A percentile compares a stretch with the other conserved stretches of the same genome.
These are phyloP conservation scores for Barbus barbus DNA, from an alignment of 2,113 vertebrate species.

Conservation along the genomic window DNA sequence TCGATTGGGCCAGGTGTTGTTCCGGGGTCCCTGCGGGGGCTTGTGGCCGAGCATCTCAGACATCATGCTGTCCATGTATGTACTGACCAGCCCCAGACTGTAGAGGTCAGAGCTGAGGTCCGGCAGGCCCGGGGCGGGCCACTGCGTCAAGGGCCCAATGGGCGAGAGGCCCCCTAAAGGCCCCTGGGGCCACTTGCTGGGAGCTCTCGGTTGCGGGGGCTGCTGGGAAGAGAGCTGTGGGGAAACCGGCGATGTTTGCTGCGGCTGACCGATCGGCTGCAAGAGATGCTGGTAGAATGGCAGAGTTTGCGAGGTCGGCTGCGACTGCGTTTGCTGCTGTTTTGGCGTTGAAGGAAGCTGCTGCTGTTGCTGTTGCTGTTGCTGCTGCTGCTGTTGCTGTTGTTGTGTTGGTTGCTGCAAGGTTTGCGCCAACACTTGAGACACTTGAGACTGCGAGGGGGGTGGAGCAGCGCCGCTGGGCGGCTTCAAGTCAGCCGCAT, in stretches of 20 bases:
- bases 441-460: constrained; percentile 69
- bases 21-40: constrained; percentile 92
- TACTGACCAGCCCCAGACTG: constrained; percentile 95
- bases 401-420: constrained; percentile 55
- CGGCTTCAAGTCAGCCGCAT: constrained; percentile 85
- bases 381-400: constrained; percentile 69
- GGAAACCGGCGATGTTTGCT: constrained; percentile 74
- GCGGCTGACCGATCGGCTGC: constrained; percentile 76
- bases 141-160: constrained; percentile 85
- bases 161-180: constrained; percentile 84
- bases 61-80: constrained; percentile 97
- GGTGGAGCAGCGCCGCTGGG: constrained; percentile 65
- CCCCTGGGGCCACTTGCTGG: constrained; percentile 87
- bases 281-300: constrained; percentile 68
- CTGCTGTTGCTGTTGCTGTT: constrained; percentile 71
- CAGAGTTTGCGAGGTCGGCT: constrained; percentile 48
- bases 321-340: constrained; percentile 43
- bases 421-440: constrained; percentile 80
- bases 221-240: constrained; percentile 74
- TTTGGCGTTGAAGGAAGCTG: constrained; percentile 70
- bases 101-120: constrained; percentile 96
- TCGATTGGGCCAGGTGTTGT: constrained; percentile 98
- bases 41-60: constrained; percentile 97
- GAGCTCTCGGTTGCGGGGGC: constrained; percentile 70
- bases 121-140: constrained; percentile 83